Conservation (phyloP, 2,113 vertebrate genomes). For the Petaurus breviceps region DNA sequence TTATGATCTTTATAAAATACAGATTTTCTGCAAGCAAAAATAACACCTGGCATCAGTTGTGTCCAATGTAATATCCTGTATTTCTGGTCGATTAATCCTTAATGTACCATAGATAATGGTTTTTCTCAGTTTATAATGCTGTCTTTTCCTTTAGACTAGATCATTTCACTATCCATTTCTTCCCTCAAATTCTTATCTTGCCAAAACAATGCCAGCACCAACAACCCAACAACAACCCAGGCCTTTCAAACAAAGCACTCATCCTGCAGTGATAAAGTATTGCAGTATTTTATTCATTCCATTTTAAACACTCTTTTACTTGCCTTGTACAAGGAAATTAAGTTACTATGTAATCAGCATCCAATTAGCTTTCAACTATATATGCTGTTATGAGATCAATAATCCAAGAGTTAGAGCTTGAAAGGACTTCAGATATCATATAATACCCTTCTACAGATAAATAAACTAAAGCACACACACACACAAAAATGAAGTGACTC, state of each 20-base stretch:
- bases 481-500: background rate
- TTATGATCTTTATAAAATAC: constrained; percentile 80
- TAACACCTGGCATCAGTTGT: constrained; percentile 76
- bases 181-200: constrained; percentile 46
- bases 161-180: constrained; percentile 67
- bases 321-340: constrained; percentile 33
- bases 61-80: constrained; percentile 75
- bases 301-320: constrained; percentile 61
- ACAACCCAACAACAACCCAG: background rate
- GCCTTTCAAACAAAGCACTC: background rate
- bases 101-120: constrained; percentile 81
- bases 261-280: background rate
- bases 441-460: background rate
- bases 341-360: constrained; percentile 1
- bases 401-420: background rate
- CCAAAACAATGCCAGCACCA: constrained; percentile 29
- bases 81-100: constrained; percentile 81
- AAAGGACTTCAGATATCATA: background rate
- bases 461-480: background rate
- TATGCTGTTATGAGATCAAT: background rate
- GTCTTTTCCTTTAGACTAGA: constrained; percentile 71
- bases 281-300: constrained; percentile 26
- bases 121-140: constrained; percentile 77
- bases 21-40: constrained; percentile 79
- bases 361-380: constrained; percentile 39